A percentile compares a stretch with the other conserved stretches of the same genome.
Evolutionary conservation across 2,888 invertebrate species (phyloP).

Genomic region (Beris morrisii): DNA sequence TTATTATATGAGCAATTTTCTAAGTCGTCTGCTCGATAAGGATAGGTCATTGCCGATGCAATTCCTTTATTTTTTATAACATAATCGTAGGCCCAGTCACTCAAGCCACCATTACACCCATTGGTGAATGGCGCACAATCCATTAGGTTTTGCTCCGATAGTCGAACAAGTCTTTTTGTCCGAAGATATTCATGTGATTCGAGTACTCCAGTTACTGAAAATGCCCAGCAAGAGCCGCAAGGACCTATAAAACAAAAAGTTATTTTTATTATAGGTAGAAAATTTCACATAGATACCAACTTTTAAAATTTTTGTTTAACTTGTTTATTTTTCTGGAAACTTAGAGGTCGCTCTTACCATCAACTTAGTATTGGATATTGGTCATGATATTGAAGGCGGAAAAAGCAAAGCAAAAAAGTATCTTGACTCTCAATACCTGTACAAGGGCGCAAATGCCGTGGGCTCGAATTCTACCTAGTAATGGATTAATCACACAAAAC

Average conservation of each 20-base stretch:
- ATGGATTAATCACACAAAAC: too few species aligned
- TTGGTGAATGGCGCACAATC: neutral
- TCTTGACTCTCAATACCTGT: too few species aligned
- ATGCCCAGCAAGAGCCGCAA: slow-evolving; percentile 17
- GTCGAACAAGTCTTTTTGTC: neutral
- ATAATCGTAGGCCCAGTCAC: neutral
- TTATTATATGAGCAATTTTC: neutral
- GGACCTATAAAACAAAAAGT: neutral
- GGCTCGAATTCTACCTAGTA: too few species aligned
- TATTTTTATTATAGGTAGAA: too few species aligned
- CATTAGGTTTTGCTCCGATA: slow-evolving; percentile 2
- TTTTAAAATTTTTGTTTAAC: too few species aligned
- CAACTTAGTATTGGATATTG: too few species aligned
- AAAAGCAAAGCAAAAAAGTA: too few species aligned
- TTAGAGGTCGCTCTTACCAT: too few species aligned
- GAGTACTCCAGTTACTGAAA: neutral
- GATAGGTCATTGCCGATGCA: neutral
- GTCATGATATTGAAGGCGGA: too few species aligned
- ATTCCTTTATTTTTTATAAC: neutral
- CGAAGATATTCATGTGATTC: neutral
- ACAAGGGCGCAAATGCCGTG: too few species aligned
- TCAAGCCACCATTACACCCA: neutral
- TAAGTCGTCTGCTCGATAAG: neutral
- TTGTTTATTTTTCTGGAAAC: too few species aligned
- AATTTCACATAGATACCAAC: too few species aligned